phyloP scores from a whole-genome alignment of 2,888 invertebrate species.

The Sarcophaga rosellei region DNA sequence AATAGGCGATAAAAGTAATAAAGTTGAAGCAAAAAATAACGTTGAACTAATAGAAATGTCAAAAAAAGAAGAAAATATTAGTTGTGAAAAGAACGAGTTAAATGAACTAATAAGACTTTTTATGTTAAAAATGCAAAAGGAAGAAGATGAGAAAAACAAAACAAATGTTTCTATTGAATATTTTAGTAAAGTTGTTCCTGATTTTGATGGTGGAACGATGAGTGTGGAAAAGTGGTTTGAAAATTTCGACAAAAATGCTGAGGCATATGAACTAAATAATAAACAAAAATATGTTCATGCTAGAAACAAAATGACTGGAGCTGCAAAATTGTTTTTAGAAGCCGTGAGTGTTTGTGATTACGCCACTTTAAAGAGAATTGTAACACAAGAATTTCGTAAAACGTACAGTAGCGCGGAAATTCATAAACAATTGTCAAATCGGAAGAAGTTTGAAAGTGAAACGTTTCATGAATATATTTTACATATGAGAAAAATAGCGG shows the following conservation, averaged over 20 bases:
- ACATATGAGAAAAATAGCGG: constrained; percentile 47
- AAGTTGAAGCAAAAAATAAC: neutral
- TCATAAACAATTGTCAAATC: constrained; percentile 26
- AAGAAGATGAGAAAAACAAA: constrained; percentile 17
- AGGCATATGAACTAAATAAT: constrained; percentile 49
- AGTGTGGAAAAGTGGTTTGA: constrained; percentile 36
- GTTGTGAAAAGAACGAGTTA: neutral
- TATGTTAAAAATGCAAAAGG: constrained; percentile 1
- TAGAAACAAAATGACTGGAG: constrained; percentile 34
- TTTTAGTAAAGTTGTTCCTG: constrained; percentile 54
- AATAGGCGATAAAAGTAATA: neutral
- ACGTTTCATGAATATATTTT: constrained; percentile 45
- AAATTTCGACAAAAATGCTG: constrained; percentile 55
- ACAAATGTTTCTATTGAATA: constrained; percentile 35
- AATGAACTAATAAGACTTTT: constrained; percentile 34
- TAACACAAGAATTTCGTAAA: constrained; percentile 22
- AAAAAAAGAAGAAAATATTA: neutral
- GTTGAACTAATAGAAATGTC: neutral
- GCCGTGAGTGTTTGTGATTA: constrained; percentile 37
- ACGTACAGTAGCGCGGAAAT: constrained; percentile 22
- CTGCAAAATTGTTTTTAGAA: constrained; percentile 40
- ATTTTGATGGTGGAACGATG: constrained; percentile 55
- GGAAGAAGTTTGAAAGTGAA: constrained; percentile 42
- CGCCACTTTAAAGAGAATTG: constrained; percentile 5
- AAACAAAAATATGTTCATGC: constrained; percentile 44